Evolutionary conservation across 2,797 vertebrate species (phyloP), one percentile per base, ranked within the genome.

Genomic region (Poecilia wingei): DNA sequence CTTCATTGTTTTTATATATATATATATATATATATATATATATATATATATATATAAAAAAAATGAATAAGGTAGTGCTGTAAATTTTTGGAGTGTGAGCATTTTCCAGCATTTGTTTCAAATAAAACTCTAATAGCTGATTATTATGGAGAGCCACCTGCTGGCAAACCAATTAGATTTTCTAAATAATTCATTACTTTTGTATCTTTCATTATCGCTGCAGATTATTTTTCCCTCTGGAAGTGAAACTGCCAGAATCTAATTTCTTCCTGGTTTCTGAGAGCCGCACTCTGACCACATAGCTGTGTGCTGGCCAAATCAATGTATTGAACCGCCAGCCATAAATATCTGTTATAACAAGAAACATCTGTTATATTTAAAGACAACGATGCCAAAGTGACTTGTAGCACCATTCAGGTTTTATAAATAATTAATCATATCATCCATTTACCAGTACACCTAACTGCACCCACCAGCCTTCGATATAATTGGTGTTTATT

Each of bases 351-450:
- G 22, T 7, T 74, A 39, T 39, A 73, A 36, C 64, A 76, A 3
- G 39, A 84, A 86, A 82, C 71, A 79, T 86, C 31, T 81, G 43
- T 81, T 76, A 77, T 83, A 61, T 76, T 61, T 69, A 46, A 79
- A 78, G 69, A 75, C 75, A 83, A 80, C 78, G 68, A 59, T 76
- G 76, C 84, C 66, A 86, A 87, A 88, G 5, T 88, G 73, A 91
- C 81, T 59, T 33, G 82, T 18, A 4, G 76, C 77, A 59, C 87
- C 76, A 25, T 74, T 89, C 61, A 72, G 43, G 25, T 76, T 86
- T 86, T 51, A 69, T 83, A 88, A 80, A 75, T 84, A 81, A 76
- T 39, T 3, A 88, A 86, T 51, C 74, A 85, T 45, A 57, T 70
- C 3, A 2, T 76, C 83, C 81, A 85, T 91, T 89, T 82, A 75